These are phyloP conservation scores for Ellobius talpinus DNA, from an alignment of 2,113 vertebrate species.

Conservation along the genomic window DNA sequence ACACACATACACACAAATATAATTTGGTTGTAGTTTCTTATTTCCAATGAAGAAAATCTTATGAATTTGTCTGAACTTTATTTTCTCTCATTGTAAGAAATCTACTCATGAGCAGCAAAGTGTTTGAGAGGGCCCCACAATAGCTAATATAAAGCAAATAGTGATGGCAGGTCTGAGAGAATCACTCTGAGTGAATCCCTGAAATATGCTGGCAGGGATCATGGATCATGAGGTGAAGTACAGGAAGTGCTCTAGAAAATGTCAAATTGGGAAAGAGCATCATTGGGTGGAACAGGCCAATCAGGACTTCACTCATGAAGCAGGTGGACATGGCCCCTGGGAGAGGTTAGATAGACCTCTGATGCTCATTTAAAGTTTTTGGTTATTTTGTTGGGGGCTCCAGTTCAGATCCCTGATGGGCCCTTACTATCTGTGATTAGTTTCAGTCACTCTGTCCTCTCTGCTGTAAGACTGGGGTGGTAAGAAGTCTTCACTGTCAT, in stretches of 20 bases:
- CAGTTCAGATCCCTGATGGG: neutral
- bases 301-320: neutral
- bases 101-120: neutral
- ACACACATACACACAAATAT: too few species aligned
- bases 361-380: neutral
- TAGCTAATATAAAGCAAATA: neutral
- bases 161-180: neutral
- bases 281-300: neutral
- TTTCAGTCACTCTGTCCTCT: conserved; percentile 17
- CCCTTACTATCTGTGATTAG: neutral
- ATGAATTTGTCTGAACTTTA: neutral
- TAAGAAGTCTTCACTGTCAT: neutral
- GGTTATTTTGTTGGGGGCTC: neutral
- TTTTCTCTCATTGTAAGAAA: neutral
- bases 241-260: neutral
- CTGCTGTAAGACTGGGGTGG: neutral
- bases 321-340: neutral
- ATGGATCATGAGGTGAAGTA: neutral
- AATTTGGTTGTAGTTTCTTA: neutral
- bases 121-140: neutral
- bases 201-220: neutral
- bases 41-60: conserved; percentile 48
- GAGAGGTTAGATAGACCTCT: neutral
- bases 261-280: neutral
- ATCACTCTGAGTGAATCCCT: neutral